Base-by-base conservation (phyloP, 2,797 vertebrate genomes). In the Morus bassanus region DNA sequence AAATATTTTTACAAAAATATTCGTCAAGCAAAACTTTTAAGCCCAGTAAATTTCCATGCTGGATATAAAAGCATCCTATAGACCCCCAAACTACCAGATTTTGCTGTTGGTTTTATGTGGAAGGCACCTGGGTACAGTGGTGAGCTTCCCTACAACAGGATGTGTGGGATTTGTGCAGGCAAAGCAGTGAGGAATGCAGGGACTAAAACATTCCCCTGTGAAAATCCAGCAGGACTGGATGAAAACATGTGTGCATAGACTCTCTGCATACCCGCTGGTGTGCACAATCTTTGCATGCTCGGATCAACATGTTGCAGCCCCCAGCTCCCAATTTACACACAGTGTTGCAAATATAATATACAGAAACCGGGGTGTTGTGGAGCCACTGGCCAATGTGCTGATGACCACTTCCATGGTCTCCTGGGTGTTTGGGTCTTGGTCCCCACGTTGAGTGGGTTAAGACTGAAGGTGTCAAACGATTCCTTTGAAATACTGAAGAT, bases 211-310 rank as follows among this genome's bases (percentile, higher is more conserved):
- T n/a, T n/a, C 23, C n/a, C 50, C 22, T 22, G 25, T 10, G 48
- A 60, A 18, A 22, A 19, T 25, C 56, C 30, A 69, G 33, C 45
- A 18, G 18, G 60, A 33, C 13, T 12, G 48, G 48, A 13, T 41
- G 50, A 23, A 43, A 31, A 37, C 0, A 2, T 3, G 21, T 30
- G 41, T 31, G 10, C 31, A 1, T 2, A 3, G 2, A 2, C 35
- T 16, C 45, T 33, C 43, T 22, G 46, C 53, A 1, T 2, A 5
- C 53, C 68, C 43, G 6, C 48, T 2, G 2, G 6, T 5, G 65
- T 11, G 46, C 48, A 7, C 17, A 4, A 1, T 6, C 69, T 31
- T n/a, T 16, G 79, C 54, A 23, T 7, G 2, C 35, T 35, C 2
- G 0, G 41, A 7, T 28, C 18, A 7, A 4, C 6, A 37, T 8